Conservation (phyloP, 2,888 invertebrate species). For the Meiosimyza platycephala region DNA sequence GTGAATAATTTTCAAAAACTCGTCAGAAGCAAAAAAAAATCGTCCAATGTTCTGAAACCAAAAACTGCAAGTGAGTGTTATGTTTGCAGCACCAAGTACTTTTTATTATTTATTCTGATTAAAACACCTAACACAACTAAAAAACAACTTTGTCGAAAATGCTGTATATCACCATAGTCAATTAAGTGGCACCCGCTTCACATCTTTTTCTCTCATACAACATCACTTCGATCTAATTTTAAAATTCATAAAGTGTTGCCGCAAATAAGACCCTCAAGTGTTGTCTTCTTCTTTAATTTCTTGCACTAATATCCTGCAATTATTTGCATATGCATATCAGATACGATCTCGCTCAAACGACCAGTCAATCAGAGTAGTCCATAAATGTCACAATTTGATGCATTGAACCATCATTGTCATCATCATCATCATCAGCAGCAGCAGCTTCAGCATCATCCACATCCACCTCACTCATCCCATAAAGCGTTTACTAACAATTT, state of each 20-base stretch:
- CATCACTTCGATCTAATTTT: constrained; percentile 3
- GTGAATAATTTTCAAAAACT: no score
- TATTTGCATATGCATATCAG: constrained; percentile 18
- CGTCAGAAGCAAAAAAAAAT: no score
- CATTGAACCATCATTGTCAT: neutral
- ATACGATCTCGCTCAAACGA: neutral
- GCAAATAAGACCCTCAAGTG: constrained; percentile 12
- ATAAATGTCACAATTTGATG: constrained; percentile 21
- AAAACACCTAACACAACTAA: no score
- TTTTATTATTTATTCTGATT: no score
- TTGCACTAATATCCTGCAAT: constrained; percentile 19
- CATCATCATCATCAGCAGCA: neutral
- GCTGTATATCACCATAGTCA: no score
- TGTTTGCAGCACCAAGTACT: no score
- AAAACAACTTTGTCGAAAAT: no score
- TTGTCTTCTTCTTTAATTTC: neutral
- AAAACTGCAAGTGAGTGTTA: no score
- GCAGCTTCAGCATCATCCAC: neutral
- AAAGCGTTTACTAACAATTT: constrained; percentile 23
- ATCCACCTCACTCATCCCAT: constrained; percentile 4
- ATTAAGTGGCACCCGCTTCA: no score
- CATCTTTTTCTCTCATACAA: neutral
- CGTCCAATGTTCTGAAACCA: no score
- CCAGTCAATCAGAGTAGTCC: no score
- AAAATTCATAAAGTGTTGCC: neutral